Evolutionary conservation across 1,140 invertebrate species (phyloP), one percentile per base, ranked within the genome.

Genomic region (Helicorthomorpha holstii): DNA sequence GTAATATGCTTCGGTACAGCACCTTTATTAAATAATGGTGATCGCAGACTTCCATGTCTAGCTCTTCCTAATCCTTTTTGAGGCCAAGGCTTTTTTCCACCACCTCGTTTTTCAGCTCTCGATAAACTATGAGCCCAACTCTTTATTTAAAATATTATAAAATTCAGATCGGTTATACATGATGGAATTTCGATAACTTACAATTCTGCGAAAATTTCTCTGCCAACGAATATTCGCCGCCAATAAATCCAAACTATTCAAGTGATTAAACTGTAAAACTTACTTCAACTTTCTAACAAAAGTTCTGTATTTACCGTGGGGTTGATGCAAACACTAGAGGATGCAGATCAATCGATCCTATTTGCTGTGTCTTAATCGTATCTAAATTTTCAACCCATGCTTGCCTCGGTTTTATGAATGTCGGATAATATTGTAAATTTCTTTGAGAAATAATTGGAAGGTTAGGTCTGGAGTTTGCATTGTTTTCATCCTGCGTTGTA

Each of bases 341-440:
- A 72, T 97, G 89, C 19, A 98, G 68, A 61, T 85, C 78, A 10
- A 95, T 70, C 0, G 98, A 64, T 0, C 85, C 87, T 1, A 91
- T 60, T 65, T 90, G 91, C 19, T 27, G 19, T 56, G 81, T 74
- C 56, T 83, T 74, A 10, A 82, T 63, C 0, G 82, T 80, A 61
- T 87, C 78, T 19, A 96, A 68, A 66, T 85, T 92, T 66, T 94
- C 90, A 12, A 97, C 72, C 92, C 92, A 97, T 23, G 82, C 84
- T 72, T 96, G 80, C 22, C 83, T 73, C 2, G 79, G 75, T 61
- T 52, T 45, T 41, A 46, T 27, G 44, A 63, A 79, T 57, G 57
- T 56, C 7, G 56, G 53, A n/a, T 59, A 61, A 43, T 54, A 68
- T 24, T 57, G 46, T 2, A 69, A 43, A 41, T 61, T 50, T 47